Conservation (phyloP, 37 sponge, comb jelly and placozoan species). For the Lycopodina hypogea region DNA sequence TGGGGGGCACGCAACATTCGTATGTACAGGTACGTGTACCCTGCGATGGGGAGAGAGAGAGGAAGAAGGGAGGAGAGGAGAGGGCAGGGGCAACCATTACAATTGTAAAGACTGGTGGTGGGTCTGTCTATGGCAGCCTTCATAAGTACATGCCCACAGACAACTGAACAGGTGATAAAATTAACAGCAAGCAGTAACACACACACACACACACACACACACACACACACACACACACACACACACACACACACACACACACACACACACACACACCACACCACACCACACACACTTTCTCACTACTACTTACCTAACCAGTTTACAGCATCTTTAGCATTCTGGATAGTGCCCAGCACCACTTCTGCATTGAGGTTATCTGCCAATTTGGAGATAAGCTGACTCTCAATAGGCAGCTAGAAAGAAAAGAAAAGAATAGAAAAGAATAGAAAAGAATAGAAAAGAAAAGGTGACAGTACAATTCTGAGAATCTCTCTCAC, state of each 20-base stretch:
- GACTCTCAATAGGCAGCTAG: constrained; percentile 97
- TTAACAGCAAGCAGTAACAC: too few relatives aligned
- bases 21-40: constrained; percentile 97
- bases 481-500: too few relatives aligned
- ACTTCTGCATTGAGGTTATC: constrained; percentile 99
- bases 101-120: too few relatives aligned
- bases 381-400: constrained; percentile 79
- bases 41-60: constrained; percentile 1
- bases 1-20: constrained; percentile 90
- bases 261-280: background rate
- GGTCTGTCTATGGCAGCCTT: too few relatives aligned
- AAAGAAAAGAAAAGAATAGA: background rate
- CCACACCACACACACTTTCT: too few relatives aligned
- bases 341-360: constrained; percentile 90
- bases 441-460: background rate
- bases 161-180: too few relatives aligned
- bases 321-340: constrained; percentile 92
- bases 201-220: too few relatives aligned
- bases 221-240: too few relatives aligned
- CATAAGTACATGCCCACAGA: background rate
- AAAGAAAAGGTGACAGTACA: background rate
- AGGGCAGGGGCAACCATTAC: background rate
- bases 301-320: constrained; percentile 72
- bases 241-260: background rate
- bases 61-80: too few relatives aligned